These are phyloP conservation scores for Peromyscus nudipes DNA, from an alignment of 2,797 vertebrate species.

Conservation along the genomic window DNA sequence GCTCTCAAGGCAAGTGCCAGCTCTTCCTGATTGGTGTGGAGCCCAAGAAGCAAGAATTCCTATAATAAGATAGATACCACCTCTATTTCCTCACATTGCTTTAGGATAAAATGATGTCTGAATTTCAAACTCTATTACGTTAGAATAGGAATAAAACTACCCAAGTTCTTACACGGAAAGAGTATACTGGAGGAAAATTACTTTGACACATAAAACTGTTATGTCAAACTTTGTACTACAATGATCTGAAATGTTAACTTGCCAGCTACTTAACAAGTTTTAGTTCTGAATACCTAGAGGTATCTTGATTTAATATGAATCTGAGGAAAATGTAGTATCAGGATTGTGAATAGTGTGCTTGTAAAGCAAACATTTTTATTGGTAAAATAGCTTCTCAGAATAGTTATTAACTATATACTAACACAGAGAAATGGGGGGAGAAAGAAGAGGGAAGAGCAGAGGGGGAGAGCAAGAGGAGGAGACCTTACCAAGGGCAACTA, in stretches of 20 bases:
- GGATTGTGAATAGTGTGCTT: neutral
- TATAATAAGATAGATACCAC: slow-evolving; percentile 63
- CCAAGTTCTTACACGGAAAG: slow-evolving; percentile 62
- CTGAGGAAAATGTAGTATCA: slow-evolving; percentile 4
- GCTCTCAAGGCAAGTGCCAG: slow-evolving; percentile 45
- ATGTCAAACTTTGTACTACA: slow-evolving; percentile 67
- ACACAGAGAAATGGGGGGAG: neutral
- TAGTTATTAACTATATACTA: neutral
- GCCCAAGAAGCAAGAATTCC: slow-evolving; percentile 64
- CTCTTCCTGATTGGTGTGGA: slow-evolving; percentile 58
- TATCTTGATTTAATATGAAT: slow-evolving; percentile 48
- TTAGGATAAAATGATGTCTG: slow-evolving; percentile 74
- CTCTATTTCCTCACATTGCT: slow-evolving; percentile 59
- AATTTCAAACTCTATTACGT: slow-evolving; percentile 77
- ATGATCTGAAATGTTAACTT: slow-evolving; percentile 67
- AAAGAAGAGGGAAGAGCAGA: neutral
- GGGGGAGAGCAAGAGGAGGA: too few relatives aligned
- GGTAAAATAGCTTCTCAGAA: neutral
- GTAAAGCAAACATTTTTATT: slow-evolving; percentile 29
- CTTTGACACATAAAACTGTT: slow-evolving; percentile 74
- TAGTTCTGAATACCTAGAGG: slow-evolving; percentile 40
- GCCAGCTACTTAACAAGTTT: slow-evolving; percentile 62
- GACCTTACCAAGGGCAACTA: neutral
- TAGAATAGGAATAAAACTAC: slow-evolving; percentile 75
- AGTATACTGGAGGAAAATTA: slow-evolving; percentile 65